Conservation (phyloP, 2,888 invertebrate genomes). For the Petrolisthes cinctipes region DNA sequence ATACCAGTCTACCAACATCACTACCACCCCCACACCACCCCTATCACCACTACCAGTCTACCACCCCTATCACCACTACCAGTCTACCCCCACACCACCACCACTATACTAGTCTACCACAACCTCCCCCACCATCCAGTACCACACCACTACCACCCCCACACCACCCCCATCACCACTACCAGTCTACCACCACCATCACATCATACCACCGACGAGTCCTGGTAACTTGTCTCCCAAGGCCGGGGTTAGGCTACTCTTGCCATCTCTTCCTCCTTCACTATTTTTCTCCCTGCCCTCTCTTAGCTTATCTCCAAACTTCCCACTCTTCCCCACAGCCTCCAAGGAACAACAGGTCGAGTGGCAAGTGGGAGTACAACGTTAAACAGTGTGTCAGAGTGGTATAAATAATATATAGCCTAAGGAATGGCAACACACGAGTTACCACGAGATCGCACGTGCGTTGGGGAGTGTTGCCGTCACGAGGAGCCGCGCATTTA, state of each 20-base stretch:
- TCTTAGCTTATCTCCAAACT: neutral
- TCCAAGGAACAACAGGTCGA: neutral
- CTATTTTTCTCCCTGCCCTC: neutral
- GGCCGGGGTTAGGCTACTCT: neutral
- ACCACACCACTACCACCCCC: neutral
- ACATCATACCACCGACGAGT: neutral
- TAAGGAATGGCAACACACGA: constrained; percentile 28
- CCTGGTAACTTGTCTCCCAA: constrained; percentile 24
- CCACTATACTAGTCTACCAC: neutral
- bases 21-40: neutral
- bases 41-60: neutral
- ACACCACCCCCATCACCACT: neutral
- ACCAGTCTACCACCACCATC: neutral
- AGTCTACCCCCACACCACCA: neutral
- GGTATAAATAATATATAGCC: neutral
- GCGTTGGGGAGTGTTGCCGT: constrained; percentile 49
- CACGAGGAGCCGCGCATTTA: constrained; percentile 5
- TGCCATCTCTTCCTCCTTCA: neutral
- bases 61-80: neutral
- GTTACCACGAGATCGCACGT: constrained; percentile 60
- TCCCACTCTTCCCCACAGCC: neutral
- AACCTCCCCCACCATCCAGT: neutral
- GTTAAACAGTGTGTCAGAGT: neutral
- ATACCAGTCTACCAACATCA: neutral
- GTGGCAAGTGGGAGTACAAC: neutral